Conservation (phyloP, 2,797 vertebrate genomes). For the Pelobates cultripes region DNA sequence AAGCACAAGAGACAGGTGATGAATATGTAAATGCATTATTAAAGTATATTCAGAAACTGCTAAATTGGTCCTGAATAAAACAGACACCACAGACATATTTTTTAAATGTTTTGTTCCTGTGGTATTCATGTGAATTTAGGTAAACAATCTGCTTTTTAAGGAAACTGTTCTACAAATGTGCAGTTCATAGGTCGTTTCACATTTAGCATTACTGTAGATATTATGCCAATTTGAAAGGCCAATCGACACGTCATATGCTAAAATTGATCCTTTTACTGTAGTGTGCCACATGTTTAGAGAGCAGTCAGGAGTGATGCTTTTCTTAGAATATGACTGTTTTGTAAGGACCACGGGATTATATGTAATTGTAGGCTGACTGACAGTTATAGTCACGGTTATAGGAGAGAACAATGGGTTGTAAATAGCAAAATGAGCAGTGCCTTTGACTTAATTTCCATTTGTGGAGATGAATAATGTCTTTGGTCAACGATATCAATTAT, state of each 20-base stretch:
- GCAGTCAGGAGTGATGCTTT: neutral
- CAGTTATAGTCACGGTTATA: slow-evolving; percentile 31
- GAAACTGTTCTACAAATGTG: no score
- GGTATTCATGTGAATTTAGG: no score
- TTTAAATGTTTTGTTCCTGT: no score
- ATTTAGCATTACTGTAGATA: no score
- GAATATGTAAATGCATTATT: no score
- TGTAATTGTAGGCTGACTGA: slow-evolving; percentile 13
- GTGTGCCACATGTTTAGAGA: neutral
- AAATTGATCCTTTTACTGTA: neutral
- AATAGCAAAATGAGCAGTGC: slow-evolving; percentile 11
- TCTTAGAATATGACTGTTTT: neutral
- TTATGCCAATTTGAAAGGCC: no score
- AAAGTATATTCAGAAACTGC: no score
- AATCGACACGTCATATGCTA: neutral
- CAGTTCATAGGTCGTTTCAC: no score
- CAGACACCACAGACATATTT: no score
- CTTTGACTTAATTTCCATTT: neutral
- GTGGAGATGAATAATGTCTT: neutral
- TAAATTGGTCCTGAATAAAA: no score
- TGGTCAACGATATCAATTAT: slow-evolving; percentile 2
- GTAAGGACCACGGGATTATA: neutral
- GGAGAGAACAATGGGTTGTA: slow-evolving; percentile 27
- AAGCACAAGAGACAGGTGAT: no score
- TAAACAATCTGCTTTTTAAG: no score